Evolutionary conservation across 2,888 invertebrate genomes (phyloP).

Genomic region (Deroplatys truncata): DNA sequence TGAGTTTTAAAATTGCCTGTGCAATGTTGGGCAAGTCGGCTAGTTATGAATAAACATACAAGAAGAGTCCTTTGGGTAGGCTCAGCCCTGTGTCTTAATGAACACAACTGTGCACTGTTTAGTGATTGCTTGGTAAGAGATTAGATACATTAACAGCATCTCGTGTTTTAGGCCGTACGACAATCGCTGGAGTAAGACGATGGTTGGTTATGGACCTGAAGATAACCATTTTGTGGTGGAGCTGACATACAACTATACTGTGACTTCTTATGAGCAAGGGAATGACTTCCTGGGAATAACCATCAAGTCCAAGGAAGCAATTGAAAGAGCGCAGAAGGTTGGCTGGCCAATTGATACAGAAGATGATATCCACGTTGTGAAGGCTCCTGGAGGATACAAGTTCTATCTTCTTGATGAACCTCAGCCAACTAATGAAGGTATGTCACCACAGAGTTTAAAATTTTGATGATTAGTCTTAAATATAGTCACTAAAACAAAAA

Average conservation of each 20-base stretch:
- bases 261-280: conserved; percentile 79
- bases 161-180: conserved; percentile 78
- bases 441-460: no score
- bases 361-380: conserved; percentile 57
- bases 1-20: no score
- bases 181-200: conserved; percentile 98
- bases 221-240: conserved; percentile 93
- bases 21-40: no score
- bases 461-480: conserved; percentile 23
- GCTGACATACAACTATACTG: conserved; percentile 95
- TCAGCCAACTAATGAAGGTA: conserved; percentile 63
- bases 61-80: no score
- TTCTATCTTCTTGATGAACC: conserved; percentile 75
- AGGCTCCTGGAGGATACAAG: conserved; percentile 90
- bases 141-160: no score
- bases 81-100: no score
- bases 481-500: not conserved
- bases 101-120: no score
- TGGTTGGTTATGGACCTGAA: conserved; percentile 97
- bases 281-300: conserved; percentile 90
- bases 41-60: no score
- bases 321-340: conserved; percentile 65
- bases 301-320: conserved; percentile 70
- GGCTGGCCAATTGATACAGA: conserved; percentile 71
- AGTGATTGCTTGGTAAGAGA: no score